These are phyloP conservation scores for Centroberyx gerrardi DNA, from an alignment of 2,797 vertebrate species.

Conservation along the genomic window DNA sequence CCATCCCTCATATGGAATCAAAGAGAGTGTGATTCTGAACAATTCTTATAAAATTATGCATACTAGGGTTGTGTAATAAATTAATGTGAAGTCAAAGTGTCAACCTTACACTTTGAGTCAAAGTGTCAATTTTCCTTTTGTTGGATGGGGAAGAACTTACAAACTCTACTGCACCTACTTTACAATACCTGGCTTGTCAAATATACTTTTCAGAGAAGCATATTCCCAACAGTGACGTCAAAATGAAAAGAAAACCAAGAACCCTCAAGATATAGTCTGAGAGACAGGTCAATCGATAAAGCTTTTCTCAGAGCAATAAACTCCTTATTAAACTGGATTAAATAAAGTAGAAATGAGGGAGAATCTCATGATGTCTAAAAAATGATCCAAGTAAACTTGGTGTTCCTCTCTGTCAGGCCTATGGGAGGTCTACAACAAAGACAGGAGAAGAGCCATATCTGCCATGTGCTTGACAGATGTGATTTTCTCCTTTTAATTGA, in stretches of 20 bases:
- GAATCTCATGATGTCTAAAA: conserved; percentile 39
- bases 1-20: not conserved
- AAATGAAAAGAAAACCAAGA: conserved; percentile 70
- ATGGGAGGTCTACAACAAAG: conserved; percentile 61
- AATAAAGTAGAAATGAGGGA: conserved; percentile 65
- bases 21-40: not conserved
- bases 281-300: conserved; percentile 74
- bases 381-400: conserved; percentile 52
- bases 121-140: not conserved
- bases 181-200: conserved; percentile 14
- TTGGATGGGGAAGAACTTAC: not conserved
- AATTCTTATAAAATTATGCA: not conserved
- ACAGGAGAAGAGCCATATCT: conserved; percentile 45
- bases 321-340: conserved; percentile 77
- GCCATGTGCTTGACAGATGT: conserved; percentile 69
- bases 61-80: not conserved
- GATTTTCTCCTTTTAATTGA: conserved; percentile 74
- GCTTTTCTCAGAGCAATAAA: conserved; percentile 76
- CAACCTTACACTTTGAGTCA: not conserved
- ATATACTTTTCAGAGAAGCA: conserved; percentile 42
- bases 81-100: not conserved
- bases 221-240: conserved; percentile 72
- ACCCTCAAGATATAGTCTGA: conserved; percentile 64
- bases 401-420: conserved; percentile 45
- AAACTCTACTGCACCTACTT: conserved; percentile 12